Evolutionary conservation across 2,797 vertebrate genomes (phyloP).

Genomic region (Sus cebifrons): DNA sequence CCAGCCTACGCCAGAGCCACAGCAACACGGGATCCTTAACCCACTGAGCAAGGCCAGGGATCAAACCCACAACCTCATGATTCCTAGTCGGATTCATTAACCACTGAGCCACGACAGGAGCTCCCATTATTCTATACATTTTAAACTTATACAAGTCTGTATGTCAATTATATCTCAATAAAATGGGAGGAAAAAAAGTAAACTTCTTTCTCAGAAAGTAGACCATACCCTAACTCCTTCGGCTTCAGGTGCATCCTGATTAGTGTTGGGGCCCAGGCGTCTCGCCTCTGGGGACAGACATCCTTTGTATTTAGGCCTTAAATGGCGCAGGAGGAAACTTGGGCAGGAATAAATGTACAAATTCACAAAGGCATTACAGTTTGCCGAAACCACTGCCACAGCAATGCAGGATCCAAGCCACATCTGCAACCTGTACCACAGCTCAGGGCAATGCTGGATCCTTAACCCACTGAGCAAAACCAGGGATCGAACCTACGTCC

Average conservation of each 20-base stretch:
- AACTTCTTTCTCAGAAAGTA: background rate
- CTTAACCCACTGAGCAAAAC: too few relatives aligned
- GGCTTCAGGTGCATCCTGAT: background rate
- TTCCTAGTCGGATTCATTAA: too few relatives aligned
- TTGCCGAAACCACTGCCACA: background rate
- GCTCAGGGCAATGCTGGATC: too few relatives aligned
- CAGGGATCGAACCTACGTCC: too few relatives aligned
- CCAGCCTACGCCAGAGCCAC: too few relatives aligned
- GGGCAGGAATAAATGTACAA: background rate
- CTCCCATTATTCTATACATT: background rate
- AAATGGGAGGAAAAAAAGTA: background rate
- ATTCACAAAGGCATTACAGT: slow-evolving; percentile 1
- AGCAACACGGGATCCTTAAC: too few relatives aligned
- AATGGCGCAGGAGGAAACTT: background rate
- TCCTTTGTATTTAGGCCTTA: background rate
- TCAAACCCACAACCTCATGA: too few relatives aligned
- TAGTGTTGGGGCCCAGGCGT: background rate
- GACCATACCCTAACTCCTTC: background rate
- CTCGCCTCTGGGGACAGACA: background rate
- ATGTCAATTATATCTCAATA: background rate
- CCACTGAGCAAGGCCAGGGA: too few relatives aligned
- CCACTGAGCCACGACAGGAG: too few relatives aligned
- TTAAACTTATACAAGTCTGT: background rate
- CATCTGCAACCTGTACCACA: too few relatives aligned
- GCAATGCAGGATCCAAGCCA: too few relatives aligned